phyloP scores from a whole-genome alignment of 1,140 invertebrate species.

The Battus philenor region DNA sequence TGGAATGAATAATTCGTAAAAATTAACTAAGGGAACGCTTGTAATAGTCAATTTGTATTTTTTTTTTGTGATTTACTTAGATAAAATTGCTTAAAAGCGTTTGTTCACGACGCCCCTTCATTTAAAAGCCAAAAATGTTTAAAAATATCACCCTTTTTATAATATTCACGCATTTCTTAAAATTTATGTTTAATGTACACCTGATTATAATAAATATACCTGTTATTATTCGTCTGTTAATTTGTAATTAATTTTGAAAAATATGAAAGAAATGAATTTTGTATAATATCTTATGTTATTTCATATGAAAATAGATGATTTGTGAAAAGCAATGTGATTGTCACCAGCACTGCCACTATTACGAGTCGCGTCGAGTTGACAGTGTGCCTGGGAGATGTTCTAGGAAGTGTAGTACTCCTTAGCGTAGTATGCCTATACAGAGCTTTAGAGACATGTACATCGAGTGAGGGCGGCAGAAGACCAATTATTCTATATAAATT shows the following conservation, averaged over 20 bases:
- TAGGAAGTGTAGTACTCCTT: constrained; percentile 50
- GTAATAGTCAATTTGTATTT: too few species aligned
- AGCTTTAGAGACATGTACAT: constrained; percentile 47
- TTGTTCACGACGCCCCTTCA: too few species aligned
- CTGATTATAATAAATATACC: too few species aligned
- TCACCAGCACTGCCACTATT: constrained; percentile 22
- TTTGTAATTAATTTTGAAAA: not conserved
- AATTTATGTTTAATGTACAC: too few species aligned
- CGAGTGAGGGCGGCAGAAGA: constrained; percentile 28
- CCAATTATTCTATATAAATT: too few species aligned
- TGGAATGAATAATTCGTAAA: constrained; percentile 25
- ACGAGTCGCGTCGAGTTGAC: constrained; percentile 44
- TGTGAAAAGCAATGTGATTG: not conserved
- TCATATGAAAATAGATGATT: not conserved
- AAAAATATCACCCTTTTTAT: too few species aligned
- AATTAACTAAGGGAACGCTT: too few species aligned
- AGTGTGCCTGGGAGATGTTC: constrained; percentile 37
- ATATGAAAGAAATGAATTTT: not conserved
- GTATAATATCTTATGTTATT: not conserved
- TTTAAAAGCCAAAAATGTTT: too few species aligned
- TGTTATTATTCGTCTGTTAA: too few species aligned
- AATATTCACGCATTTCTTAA: too few species aligned
- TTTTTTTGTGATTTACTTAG: too few species aligned
- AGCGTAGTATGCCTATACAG: constrained; percentile 48
- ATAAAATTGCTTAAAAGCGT: too few species aligned